These are phyloP conservation scores for Pachycephus smyrnensis DNA, from an alignment of 2,888 invertebrate genomes.

Conservation along the genomic window DNA sequence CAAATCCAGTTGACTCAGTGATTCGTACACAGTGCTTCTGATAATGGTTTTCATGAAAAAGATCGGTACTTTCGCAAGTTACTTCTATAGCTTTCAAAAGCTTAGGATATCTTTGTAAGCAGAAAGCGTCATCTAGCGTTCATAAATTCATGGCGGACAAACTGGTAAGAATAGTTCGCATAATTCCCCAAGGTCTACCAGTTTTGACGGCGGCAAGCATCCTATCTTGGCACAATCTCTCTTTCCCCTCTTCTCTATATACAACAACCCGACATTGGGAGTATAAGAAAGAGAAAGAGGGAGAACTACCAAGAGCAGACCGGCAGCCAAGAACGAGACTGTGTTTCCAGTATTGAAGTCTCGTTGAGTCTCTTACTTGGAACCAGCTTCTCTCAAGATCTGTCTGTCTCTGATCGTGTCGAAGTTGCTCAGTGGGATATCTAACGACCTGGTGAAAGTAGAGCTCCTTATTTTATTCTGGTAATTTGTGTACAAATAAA, in stretches of 20 bases:
- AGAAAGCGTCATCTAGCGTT: slow-evolving; percentile 23
- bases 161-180: slow-evolving; percentile 65
- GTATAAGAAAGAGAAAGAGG: neutral
- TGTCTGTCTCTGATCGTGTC: neutral
- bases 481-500: slow-evolving; percentile 41
- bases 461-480: slow-evolving; percentile 37
- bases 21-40: neutral
- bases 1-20: neutral
- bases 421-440: neutral
- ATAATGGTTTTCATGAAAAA: neutral
- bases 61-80: neutral
- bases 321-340: neutral
- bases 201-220: slow-evolving; percentile 60
- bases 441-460: neutral
- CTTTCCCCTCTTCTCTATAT: slow-evolving; percentile 27
- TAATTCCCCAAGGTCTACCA: slow-evolving; percentile 67
- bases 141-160: slow-evolving; percentile 59
- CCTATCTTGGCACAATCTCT: slow-evolving; percentile 62
- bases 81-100: neutral
- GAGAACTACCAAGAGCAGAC: neutral
- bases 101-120: neutral
- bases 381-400: neutral
- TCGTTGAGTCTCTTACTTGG: neutral
- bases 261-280: neutral
- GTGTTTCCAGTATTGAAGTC: neutral